These are phyloP conservation scores for Ridgeia piscesae DNA, from an alignment of 1,140 invertebrate species.

Conservation along the genomic window DNA sequence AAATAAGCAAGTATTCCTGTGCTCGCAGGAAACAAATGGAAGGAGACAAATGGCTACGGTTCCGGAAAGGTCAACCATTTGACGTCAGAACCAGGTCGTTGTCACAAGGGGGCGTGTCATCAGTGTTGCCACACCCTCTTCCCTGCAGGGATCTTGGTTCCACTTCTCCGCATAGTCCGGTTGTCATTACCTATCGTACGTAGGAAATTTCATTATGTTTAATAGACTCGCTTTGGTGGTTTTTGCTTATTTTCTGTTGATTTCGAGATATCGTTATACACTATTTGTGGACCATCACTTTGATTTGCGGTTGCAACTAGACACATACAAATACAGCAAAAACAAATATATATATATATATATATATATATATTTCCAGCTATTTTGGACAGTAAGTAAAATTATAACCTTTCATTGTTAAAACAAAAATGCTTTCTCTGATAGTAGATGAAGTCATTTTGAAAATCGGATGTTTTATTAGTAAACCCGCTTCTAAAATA, in stretches of 20 bases:
- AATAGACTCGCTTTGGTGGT: not conserved
- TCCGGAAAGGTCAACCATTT: not conserved
- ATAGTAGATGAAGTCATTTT: no score
- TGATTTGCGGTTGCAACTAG: not conserved
- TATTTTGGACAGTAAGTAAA: not conserved
- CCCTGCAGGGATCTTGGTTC: not conserved
- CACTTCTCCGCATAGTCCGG: not conserved
- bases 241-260: not conserved
- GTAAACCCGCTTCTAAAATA: no score
- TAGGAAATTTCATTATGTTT: not conserved
- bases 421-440: no score
- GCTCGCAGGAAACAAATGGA: not conserved
- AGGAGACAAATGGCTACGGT: not conserved
- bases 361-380: not conserved
- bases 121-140: not conserved
- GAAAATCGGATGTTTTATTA: no score
- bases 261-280: not conserved
- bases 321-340: not conserved
- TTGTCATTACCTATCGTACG: not conserved
- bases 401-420: not conserved
- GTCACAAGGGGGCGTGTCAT: not conserved
- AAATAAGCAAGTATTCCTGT: not conserved
- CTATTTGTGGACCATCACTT: not conserved
- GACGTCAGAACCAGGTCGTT: not conserved
- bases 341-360: no score